phyloP scores from a whole-genome alignment of 2,888 invertebrate species.

The Neria commutata region DNA sequence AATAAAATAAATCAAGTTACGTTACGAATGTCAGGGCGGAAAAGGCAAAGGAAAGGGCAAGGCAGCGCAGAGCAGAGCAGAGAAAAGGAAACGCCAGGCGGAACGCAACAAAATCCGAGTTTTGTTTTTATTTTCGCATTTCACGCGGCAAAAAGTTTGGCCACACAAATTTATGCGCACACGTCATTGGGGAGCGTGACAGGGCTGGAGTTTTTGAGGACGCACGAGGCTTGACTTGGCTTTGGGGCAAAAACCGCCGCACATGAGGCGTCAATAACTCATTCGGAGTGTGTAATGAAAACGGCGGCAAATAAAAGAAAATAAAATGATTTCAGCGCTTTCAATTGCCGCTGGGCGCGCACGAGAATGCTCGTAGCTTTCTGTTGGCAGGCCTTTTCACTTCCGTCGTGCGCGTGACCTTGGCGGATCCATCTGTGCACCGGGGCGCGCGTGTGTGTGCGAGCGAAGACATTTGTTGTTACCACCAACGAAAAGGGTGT shows the following conservation, averaged over 20 bases:
- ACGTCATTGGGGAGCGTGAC: slow-evolving; percentile 20
- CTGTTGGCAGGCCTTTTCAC: slow-evolving; percentile 16
- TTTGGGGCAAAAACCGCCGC: too few species aligned
- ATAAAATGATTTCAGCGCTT: slow-evolving; percentile 41
- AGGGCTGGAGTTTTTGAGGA: neutral
- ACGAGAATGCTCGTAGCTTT: slow-evolving; percentile 23
- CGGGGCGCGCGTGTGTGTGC: neutral
- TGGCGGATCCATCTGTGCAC: slow-evolving; percentile 2
- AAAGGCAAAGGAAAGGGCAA: slow-evolving; percentile 40
- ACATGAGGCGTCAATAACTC: slow-evolving; percentile 46
- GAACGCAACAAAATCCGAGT: slow-evolving; percentile 21
- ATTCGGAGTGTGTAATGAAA: slow-evolving; percentile 53
- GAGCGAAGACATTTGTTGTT: neutral
- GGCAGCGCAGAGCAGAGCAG: slow-evolving; percentile 35
- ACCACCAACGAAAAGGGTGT: neutral
- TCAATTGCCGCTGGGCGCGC: slow-evolving; percentile 27
- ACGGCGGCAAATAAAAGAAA: slow-evolving; percentile 51
- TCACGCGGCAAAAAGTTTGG: slow-evolving; percentile 24
- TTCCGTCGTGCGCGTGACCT: slow-evolving; percentile 1
- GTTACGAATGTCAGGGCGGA: slow-evolving; percentile 13
- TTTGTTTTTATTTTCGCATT: slow-evolving; percentile 19
- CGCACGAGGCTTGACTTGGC: neutral
- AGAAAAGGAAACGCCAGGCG: neutral
- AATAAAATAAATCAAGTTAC: slow-evolving; percentile 59
- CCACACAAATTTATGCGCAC: slow-evolving; percentile 28